Percentiles rank a stretch among this genome's conserved stretches.
These are phyloP conservation scores for Miichthys miiuy DNA, from an alignment of 2,797 vertebrate species.

Conservation along the genomic window DNA sequence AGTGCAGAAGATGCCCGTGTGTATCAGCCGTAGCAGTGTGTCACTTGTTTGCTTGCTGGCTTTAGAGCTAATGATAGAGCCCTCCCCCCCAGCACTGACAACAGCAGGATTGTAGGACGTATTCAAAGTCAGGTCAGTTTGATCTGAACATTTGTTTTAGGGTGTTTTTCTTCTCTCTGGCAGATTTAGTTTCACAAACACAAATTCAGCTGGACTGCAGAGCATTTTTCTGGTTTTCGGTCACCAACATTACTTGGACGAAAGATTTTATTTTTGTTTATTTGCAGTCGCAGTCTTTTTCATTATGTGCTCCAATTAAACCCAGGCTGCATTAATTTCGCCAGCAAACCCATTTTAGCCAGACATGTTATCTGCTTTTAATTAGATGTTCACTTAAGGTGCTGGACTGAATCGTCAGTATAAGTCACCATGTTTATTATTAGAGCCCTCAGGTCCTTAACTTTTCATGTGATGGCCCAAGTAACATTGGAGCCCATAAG, in stretches of 20 bases:
- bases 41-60: not conserved
- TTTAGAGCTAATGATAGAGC: not conserved
- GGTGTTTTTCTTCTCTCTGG: not conserved
- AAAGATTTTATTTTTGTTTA: not conserved
- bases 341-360: not conserved
- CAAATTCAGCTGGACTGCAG: not conserved
- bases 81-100: not conserved
- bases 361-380: constrained; percentile 20
- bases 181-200: constrained; percentile 12
- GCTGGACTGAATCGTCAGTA: not conserved
- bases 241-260: not conserved
- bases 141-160: not conserved
- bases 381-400: constrained; percentile 18
- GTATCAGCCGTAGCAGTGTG: not conserved
- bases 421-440: not conserved
- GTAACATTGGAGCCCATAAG: not conserved
- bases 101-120: not conserved
- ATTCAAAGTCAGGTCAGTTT: constrained; percentile 10
- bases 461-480: not conserved
- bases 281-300: constrained; percentile 4
- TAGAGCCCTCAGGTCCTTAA: not conserved
- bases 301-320: constrained; percentile 1
- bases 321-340: not conserved
- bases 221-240: not conserved
- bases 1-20: not conserved